Percentiles rank a stretch among this genome's conserved stretches.
Evolutionary conservation across 30 jellyfish, hydroid and myxozoan genomes (phyloP).

Genomic region (Aurelia sp.): DNA sequence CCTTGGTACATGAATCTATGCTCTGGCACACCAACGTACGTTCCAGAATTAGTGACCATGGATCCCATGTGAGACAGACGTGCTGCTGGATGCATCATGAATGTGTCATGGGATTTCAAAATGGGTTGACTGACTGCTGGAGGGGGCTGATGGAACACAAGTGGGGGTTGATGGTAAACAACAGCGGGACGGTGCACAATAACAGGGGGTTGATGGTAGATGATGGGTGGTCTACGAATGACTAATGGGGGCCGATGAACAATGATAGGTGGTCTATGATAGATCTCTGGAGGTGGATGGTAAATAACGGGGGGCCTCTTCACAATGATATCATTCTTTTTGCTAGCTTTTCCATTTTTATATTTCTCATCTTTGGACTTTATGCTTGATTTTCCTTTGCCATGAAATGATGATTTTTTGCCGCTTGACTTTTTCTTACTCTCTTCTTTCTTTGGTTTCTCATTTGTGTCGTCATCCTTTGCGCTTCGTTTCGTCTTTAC

Average conservation of each 20-base stretch:
- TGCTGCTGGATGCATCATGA: slow-evolving; percentile 99
- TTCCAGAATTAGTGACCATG: slow-evolving; percentile 98
- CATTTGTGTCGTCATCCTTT: slow-evolving; percentile 7
- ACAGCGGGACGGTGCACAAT: slow-evolving; percentile 99
- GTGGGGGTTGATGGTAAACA: slow-evolving; percentile 99
- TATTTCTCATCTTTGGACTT: slow-evolving; percentile 55
- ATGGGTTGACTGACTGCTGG: slow-evolving; percentile 99
- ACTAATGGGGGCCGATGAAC: slow-evolving; percentile 99
- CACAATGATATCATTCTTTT: slow-evolving; percentile 95
- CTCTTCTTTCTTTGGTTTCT: slow-evolving; percentile 23
- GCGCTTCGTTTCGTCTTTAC: slow-evolving; percentile 61
- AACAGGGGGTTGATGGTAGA: slow-evolving; percentile 99
- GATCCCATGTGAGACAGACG: slow-evolving; percentile 98
- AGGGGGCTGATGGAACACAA: slow-evolving; percentile 99
- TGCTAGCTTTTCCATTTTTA: slow-evolving; percentile 79
- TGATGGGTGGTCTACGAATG: slow-evolving; percentile 98
- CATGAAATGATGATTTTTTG: slow-evolving; percentile 54
- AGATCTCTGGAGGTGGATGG: slow-evolving; percentile 99
- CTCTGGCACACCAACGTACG: slow-evolving; percentile 99
- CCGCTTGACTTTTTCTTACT: slow-evolving; percentile 51
- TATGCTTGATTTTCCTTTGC: slow-evolving; percentile 42
- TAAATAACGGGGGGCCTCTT: slow-evolving; percentile 99
- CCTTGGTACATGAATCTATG: slow-evolving; percentile 99
- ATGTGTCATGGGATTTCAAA: slow-evolving; percentile 97
- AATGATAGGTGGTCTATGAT: slow-evolving; percentile 98